These are phyloP conservation scores for Molossus molossus DNA, from an alignment of 2,797 vertebrate species.

Conservation along the genomic window DNA sequence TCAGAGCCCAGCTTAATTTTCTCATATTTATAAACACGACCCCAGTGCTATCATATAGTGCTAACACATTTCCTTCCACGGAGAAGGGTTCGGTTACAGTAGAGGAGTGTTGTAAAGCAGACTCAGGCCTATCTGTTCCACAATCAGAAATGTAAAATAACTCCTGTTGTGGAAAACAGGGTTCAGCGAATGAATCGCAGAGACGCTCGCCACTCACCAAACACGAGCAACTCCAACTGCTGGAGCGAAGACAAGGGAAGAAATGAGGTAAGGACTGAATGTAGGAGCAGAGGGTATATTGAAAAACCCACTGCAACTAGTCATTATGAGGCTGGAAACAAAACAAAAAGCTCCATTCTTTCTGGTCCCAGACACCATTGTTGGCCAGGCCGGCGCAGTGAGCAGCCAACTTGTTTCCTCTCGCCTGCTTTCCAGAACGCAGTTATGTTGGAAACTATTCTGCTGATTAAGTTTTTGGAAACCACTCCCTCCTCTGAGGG, in stretches of 20 bases:
- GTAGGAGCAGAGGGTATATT: not conserved
- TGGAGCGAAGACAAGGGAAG: not conserved
- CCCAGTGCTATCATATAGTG: not conserved
- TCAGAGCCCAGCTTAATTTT: not conserved
- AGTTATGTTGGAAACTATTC: constrained; percentile 57
- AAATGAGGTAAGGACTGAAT: constrained; percentile 18
- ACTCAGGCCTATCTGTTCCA: not conserved
- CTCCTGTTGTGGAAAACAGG: not conserved
- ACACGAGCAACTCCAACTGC: not conserved
- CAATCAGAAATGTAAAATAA: constrained; percentile 43
- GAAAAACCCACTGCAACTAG: not conserved
- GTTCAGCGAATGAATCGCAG: constrained; percentile 27
- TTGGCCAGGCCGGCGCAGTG: not conserved
- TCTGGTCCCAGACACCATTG: constrained; percentile 28
- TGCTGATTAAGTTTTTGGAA: constrained; percentile 63
- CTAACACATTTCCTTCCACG: not conserved
- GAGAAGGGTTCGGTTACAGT: not conserved
- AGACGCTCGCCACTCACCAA: not conserved
- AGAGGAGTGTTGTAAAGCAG: not conserved
- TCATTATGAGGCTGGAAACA: constrained; percentile 51
- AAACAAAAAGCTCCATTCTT: constrained; percentile 64
- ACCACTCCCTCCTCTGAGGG: constrained; percentile 66
- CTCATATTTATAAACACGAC: not conserved
- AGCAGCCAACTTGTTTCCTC: constrained; percentile 40
- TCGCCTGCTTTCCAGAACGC: constrained; percentile 34